Evolutionary conservation across 2,113 vertebrate species (phyloP), one percentile per base, ranked within the genome.

Genomic region (Polyodon spathula): DNA sequence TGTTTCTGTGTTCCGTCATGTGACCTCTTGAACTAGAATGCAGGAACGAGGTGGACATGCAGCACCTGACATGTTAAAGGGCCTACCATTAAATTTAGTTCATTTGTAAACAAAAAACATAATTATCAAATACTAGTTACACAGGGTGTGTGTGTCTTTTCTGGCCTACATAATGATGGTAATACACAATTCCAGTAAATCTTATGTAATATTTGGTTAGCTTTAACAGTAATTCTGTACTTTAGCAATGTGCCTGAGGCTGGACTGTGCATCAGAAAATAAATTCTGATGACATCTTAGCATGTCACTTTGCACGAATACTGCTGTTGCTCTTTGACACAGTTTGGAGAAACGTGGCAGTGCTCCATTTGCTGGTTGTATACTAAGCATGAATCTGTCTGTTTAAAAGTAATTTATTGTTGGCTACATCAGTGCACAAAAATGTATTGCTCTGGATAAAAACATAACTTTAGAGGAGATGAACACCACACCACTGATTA

Each of bases 391-490:
- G 9, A 37, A 38, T 64, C 51, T 54, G 50, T 38, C 43, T 56
- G 40, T 40, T 40, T n/a, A n/a, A n/a, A n/a, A n/a, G n/a, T 39
- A 8, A 14, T 4, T 50, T 43, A 15, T 59, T 54, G 50, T 53
- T 54, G 50, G 27, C 54, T 44, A 39, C 63, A 64, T 64, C 57
- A 54, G 40, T 41, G 44, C 37, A 7, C 51, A 64, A 59, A 57
- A 59, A 64, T 64, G 57, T 12, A n/a, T 14, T 27, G 37, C 48
- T 52, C 27, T 5, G 43, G 48, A 57, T 63, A 48, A 64, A 64
- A 54, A 27, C 10, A 50, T 15, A 50, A 54, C 51, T 6, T 54
- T n/a, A 54, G 37, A 50, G 5, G 46, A 40, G 55, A 14, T 42
- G 50, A n/a, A 61, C n/a, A n/a, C n/a, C n/a, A n/a, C n/a, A n/a